Base-by-base conservation (phyloP, 2,888 invertebrate genomes). In the Agrochola circellaris region DNA sequence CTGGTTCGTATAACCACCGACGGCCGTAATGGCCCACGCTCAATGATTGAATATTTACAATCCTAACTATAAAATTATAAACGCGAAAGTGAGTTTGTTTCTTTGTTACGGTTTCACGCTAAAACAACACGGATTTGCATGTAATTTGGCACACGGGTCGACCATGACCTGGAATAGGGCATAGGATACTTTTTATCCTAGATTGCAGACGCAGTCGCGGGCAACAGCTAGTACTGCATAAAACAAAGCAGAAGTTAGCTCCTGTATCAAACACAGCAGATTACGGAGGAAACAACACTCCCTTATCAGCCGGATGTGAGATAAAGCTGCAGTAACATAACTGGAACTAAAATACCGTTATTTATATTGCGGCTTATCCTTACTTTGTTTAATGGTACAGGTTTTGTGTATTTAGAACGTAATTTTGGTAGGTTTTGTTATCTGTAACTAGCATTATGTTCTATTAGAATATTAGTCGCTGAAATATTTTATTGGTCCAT, bases 281-380 rank as follows among this genome's bases (percentile, higher is more conserved):
- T 42, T 42, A 71, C 79, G 86, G 82, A 91, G 93, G 94, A 94
- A 93, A 89, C 90, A 84, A 76, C 79, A 87, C 68, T 56, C 79
- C 77, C 83, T 92, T 94, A 93, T 93, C 85, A 82, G 76, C 82
- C 93, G 94, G 93, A 93, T 79, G 90, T 73, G 83, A 68, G 54
- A 93, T 93, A 93, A 89, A 76, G 70, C 66, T 72, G 26, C 80
- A 82, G 64, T 76, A 83, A 73, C 73, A 87, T 69, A 75, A 70
- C 62, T 58, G 45, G 15, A 69, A 68, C 48, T 75, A 56, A 69
- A 80, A 80, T 65, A 66, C 23, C 15, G 54, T 61, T 81, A 81
- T 81, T 81, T 70, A 81, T 68, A 64, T 20, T 71, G 78, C 26
- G 62, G 77, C 64, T 83, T 81, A 88, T 87, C 81, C 81, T 56